Conservation (phyloP, 2,113 vertebrate genomes). For the Tychaedon coryphoeus region DNA sequence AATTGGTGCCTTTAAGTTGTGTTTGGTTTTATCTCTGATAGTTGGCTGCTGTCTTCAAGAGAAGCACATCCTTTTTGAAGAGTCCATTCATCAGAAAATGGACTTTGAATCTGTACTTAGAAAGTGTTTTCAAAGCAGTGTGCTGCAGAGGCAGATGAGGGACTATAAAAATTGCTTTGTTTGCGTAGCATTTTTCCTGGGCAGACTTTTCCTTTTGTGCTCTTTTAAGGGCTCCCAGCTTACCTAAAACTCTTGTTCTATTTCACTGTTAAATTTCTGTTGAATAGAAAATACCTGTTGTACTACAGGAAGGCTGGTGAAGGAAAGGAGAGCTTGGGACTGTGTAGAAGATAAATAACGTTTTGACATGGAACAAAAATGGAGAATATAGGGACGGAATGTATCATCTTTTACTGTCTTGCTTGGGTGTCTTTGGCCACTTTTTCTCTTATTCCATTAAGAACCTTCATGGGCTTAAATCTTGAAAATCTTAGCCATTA, state of each 20-base stretch:
- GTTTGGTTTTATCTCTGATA: background rate
- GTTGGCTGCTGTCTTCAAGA: background rate
- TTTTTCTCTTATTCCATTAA: background rate
- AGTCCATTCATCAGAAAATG: background rate
- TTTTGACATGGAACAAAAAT: background rate
- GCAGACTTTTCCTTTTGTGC: background rate
- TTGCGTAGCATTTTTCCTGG: background rate
- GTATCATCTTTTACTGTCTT: background rate
- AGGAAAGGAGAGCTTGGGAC: background rate
- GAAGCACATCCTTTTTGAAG: background rate
- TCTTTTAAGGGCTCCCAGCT: background rate
- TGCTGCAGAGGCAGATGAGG: background rate
- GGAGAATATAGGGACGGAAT: background rate
- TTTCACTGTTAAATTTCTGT: background rate
- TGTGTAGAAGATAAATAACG: background rate
- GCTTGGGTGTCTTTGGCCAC: background rate
- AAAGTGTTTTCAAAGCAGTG: background rate
- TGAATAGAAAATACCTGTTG: background rate
- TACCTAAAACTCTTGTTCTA: background rate
- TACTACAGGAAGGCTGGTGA: background rate
- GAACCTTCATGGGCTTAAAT: background rate
- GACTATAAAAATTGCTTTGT: background rate
- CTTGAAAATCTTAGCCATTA: background rate
- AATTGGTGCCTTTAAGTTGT: background rate
- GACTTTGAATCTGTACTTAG: background rate